Percentiles rank a stretch among this genome's conserved stretches.
Evolutionary conservation across 1,140 invertebrate genomes (phyloP).

Genomic region (Mizuhopecten yessoensis): DNA sequence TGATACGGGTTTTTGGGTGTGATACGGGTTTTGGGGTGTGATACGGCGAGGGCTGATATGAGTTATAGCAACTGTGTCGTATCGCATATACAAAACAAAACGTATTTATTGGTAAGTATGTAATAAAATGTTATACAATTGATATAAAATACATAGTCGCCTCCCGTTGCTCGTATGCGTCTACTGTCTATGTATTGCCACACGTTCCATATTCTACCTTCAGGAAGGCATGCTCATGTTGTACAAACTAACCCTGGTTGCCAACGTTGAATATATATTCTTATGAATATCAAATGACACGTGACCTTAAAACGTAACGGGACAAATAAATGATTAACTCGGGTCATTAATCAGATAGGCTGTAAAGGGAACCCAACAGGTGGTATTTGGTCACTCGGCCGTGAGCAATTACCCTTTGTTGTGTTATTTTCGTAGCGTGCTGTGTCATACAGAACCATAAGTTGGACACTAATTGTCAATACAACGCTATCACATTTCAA

Average conservation of each 20-base stretch:
- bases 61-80: no score
- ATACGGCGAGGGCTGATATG: no score
- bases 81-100: no score
- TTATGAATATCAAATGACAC: background rate
- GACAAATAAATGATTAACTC: background rate
- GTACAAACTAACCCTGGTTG: background rate
- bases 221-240: no score
- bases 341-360: background rate
- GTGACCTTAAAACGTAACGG: background rate
- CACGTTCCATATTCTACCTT: no score
- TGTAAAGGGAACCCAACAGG: background rate
- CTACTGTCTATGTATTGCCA: no score
- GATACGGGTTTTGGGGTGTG: no score
- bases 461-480: background rate
- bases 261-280: background rate
- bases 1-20: no score
- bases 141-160: no score
- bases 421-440: background rate
- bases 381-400: background rate
- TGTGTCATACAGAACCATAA: background rate
- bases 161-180: no score
- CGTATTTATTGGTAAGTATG: no score
- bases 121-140: no score
- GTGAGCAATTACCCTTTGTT: background rate
- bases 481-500: constrained; percentile 3